Percentiles rank a stretch among this genome's conserved stretches.
phyloP scores from a whole-genome alignment of 2,888 invertebrate genomes.

The Erpobdella octoculata region DNA sequence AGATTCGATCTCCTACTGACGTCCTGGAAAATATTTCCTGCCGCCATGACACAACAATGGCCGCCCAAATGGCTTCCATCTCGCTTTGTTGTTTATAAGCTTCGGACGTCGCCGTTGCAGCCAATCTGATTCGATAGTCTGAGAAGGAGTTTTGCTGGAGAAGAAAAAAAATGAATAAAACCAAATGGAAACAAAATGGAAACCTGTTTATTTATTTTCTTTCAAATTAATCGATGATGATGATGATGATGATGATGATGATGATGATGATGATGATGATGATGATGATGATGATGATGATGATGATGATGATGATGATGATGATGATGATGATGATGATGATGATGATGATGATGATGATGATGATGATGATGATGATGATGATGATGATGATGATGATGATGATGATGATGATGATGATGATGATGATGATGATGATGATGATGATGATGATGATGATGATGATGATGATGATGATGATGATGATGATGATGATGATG shows the following conservation, averaged over 20 bases:
- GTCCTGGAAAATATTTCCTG: no score
- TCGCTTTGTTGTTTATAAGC: no score
- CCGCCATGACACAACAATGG: no score
- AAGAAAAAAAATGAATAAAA: no score
- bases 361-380: constrained; percentile 27
- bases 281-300: constrained; percentile 23
- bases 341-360: constrained; percentile 19
- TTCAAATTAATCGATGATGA: constrained; percentile 5
- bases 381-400: constrained; percentile 24
- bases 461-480: constrained; percentile 5
- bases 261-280: constrained; percentile 16
- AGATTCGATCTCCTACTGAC: no score
- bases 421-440: constrained; percentile 21
- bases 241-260: background rate
- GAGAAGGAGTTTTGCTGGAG: no score
- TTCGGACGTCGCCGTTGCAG: no score
- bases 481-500: constrained; percentile 14
- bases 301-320: constrained; percentile 21
- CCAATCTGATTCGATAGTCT: no score
- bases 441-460: constrained; percentile 6
- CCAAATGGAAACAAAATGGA: no score
- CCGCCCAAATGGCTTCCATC: no score
- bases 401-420: constrained; percentile 26
- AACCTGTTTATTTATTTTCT: no score
- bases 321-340: constrained; percentile 22